Conservation (phyloP, 2,888 invertebrate genomes). For the Morinoia aosen region DNA sequence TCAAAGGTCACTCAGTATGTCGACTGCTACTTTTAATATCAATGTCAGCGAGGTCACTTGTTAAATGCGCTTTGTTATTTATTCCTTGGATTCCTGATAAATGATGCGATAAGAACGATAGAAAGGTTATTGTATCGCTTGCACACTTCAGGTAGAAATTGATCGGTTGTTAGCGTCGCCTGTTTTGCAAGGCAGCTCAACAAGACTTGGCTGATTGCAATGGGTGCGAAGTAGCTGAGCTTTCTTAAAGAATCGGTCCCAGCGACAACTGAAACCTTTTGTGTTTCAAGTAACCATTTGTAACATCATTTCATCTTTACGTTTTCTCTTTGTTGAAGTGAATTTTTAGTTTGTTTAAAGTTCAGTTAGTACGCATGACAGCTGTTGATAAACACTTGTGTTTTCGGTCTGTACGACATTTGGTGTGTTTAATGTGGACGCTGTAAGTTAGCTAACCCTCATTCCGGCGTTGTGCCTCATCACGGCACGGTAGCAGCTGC, state of each 20-base stretch:
- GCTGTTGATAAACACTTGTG: background rate
- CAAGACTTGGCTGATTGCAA: background rate
- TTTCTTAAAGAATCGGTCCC: background rate
- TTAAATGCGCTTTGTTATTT: background rate
- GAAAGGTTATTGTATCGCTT: background rate
- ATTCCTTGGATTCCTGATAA: background rate
- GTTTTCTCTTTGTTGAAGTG: background rate
- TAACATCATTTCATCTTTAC: background rate
- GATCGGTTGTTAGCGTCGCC: background rate
- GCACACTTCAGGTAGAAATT: background rate
- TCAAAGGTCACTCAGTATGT: background rate
- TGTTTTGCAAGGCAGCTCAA: background rate
- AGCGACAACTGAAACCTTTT: background rate
- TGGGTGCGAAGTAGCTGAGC: background rate
- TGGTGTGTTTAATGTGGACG: background rate
- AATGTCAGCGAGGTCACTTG: background rate
- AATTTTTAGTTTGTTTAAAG: background rate
- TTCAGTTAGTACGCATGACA: background rate
- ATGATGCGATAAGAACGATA: background rate
- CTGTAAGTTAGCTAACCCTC: background rate
- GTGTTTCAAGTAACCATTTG: background rate
- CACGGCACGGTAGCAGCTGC: background rate
- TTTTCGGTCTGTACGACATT: background rate
- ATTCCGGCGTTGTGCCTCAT: background rate
- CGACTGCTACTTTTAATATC: background rate